Evolutionary conservation across 2,113 vertebrate species (phyloP), one percentile per base, ranked within the genome.

Genomic region (Odontesthes bonariensis): DNA sequence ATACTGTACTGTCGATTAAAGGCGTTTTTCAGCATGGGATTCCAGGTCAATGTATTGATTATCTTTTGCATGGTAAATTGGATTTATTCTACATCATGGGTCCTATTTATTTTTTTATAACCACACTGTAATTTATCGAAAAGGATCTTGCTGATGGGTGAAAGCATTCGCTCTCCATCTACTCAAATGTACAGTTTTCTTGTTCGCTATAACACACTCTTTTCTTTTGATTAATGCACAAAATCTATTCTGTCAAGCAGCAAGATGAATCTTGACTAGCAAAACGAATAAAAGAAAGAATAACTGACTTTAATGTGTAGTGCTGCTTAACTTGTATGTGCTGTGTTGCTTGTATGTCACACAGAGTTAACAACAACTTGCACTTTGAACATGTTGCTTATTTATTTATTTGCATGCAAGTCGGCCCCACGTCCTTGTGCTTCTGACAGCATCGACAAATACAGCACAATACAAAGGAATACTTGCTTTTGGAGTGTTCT

Each of bases 1-100:
- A 87, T 82, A 89, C 85, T 84, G 88, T 89, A 89, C 75, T 64
- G 86, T 86, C 81, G 82, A 85, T 80, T 86, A 85, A 90, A 91
- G 86, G 87, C 87, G 91, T 81, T 92, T 93, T 88, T 38, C 35
- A 92, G 87, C 89, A 66, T 72, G 79, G 87, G 86, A 91, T 90
- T 86, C 86, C 87, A 83, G 85, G 91, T 94, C 92, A 91, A 93
- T 91, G 86, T 86, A 94, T 94, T 81, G 92, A 94, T 94, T 89
- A 91, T 87, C 81, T 88, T 84, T 82, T 86, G 75, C 86, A 82
- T 86, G 73, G 79, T 72, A 82, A 86, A 92, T 92, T 89, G 87
- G 87, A 94, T 91, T 82, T 89, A 93, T 91, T 93, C 77, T 69
- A 78, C 89, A 87, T 84, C 86, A 89, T 92, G 89, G 87, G 89